A percentile compares a stretch with the other conserved stretches of the same genome.
These are phyloP conservation scores for Cepphus grylle DNA, from an alignment of 2,113 vertebrate genomes.

Conservation along the genomic window DNA sequence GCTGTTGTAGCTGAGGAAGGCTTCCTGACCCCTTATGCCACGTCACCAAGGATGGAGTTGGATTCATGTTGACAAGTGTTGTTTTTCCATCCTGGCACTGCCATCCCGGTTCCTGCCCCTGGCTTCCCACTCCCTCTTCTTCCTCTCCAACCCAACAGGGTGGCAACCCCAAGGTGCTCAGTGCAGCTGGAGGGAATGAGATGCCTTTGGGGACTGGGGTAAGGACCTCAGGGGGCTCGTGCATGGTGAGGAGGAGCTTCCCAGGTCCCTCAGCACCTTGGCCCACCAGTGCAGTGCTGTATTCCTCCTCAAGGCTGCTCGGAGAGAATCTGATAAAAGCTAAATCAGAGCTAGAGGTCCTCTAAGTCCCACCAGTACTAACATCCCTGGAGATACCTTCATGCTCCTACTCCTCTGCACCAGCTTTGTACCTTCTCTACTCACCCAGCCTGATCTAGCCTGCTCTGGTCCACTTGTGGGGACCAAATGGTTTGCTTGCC, in stretches of 20 bases:
- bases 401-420: background rate
- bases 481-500: background rate
- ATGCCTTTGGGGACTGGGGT: background rate
- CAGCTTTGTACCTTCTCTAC: background rate
- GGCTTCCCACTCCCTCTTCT: background rate
- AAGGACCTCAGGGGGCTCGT: background rate
- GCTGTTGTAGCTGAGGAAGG: background rate
- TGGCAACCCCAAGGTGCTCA: background rate
- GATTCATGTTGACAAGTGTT: background rate
- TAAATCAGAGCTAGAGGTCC: background rate
- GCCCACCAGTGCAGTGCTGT: background rate
- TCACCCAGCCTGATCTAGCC: background rate
- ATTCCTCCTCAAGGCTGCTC: background rate
- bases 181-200: background rate
- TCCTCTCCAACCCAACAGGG: background rate
- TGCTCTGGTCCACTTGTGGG: background rate
- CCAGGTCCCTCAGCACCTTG: background rate
- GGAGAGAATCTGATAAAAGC: background rate
- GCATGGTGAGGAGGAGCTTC: background rate
- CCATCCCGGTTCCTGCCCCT: background rate
- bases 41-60: rapidly evolving
- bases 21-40: background rate
- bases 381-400: background rate
- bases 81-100: background rate
- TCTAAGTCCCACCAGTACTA: background rate